phyloP scores from a whole-genome alignment of 2,888 invertebrate genomes.

The Trachelus tabidus region DNA sequence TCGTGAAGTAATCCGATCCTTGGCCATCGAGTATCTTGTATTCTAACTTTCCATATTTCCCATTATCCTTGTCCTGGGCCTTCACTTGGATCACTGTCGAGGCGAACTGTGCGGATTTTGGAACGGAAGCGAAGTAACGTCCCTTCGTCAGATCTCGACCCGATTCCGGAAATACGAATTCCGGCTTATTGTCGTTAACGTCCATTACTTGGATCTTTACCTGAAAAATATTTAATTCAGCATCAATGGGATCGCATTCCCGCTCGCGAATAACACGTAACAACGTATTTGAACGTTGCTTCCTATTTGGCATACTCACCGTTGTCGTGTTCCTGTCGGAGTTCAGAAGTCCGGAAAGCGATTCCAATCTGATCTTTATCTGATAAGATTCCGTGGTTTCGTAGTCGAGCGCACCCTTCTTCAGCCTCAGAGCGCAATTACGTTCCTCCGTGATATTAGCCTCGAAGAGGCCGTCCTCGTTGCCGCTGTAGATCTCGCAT shows the following conservation, averaged over 20 bases:
- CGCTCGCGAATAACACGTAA: too few relatives aligned
- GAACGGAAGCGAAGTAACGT: constrained; percentile 85
- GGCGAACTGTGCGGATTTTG: constrained; percentile 78
- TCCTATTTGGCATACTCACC: constrained; percentile 44
- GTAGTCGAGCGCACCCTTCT: constrained; percentile 79
- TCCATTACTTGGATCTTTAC: constrained; percentile 87
- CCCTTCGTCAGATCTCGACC: constrained; percentile 70
- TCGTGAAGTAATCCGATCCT: constrained; percentile 75
- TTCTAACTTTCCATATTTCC: constrained; percentile 82
- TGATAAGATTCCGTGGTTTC: constrained; percentile 80
- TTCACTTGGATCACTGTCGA: constrained; percentile 83
- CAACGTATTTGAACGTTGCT: too few relatives aligned
- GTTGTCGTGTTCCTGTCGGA: constrained; percentile 78
- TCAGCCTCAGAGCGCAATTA: constrained; percentile 84
- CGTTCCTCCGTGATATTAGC: constrained; percentile 81
- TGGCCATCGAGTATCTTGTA: constrained; percentile 72
- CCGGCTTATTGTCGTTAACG: constrained; percentile 90
- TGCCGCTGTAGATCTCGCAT: constrained; percentile 83
- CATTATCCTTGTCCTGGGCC: constrained; percentile 89
- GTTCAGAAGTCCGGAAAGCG: constrained; percentile 84
- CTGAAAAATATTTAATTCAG: constrained; percentile 39
- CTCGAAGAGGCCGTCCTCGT: constrained; percentile 79
- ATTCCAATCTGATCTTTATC: constrained; percentile 81
- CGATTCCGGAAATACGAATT: constrained; percentile 79
- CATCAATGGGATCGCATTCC: rapidly evolving